Evolutionary conservation across 2,888 invertebrate species (phyloP).

Genomic region (Oxyteleia sp.): DNA sequence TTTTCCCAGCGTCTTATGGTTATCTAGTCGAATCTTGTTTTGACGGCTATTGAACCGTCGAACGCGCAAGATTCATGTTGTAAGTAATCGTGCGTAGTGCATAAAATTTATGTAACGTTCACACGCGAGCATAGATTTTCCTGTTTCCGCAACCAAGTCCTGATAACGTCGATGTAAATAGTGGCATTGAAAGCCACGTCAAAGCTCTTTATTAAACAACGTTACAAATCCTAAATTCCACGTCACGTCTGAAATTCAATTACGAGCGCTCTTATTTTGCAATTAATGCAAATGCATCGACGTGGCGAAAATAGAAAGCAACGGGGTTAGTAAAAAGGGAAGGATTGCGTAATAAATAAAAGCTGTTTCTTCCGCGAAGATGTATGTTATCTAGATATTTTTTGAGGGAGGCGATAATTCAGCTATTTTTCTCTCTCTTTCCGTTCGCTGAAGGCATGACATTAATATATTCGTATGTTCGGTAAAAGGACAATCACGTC

Average conservation of each 20-base stretch:
- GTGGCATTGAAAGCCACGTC: constrained; percentile 28
- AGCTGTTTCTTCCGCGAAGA: not conserved
- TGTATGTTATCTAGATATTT: constrained; percentile 20
- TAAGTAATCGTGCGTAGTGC: constrained; percentile 64
- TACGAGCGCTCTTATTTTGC: no score
- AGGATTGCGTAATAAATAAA: constrained; percentile 16
- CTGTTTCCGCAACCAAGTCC: constrained; percentile 22
- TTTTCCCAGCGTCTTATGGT: constrained; percentile 33
- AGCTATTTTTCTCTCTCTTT: constrained; percentile 12
- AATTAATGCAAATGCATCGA: no score
- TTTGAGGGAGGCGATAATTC: constrained; percentile 22
- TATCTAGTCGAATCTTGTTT: constrained; percentile 55
- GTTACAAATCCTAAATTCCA: constrained; percentile 1
- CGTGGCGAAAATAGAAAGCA: not conserved
- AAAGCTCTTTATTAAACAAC: constrained; percentile 30
- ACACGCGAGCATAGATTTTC: constrained; percentile 47
- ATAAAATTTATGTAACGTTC: constrained; percentile 67
- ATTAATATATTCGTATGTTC: constrained; percentile 35
- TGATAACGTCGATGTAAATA: constrained; percentile 43
- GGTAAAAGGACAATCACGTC: constrained; percentile 6
- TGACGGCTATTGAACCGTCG: constrained; percentile 62
- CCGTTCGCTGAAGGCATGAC: constrained; percentile 21
- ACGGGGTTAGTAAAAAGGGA: not conserved
- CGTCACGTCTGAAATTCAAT: constrained; percentile 7
- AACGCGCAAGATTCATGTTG: constrained; percentile 61